Conservation (phyloP, 2,113 vertebrate genomes). For the Collichthys lucidus region DNA sequence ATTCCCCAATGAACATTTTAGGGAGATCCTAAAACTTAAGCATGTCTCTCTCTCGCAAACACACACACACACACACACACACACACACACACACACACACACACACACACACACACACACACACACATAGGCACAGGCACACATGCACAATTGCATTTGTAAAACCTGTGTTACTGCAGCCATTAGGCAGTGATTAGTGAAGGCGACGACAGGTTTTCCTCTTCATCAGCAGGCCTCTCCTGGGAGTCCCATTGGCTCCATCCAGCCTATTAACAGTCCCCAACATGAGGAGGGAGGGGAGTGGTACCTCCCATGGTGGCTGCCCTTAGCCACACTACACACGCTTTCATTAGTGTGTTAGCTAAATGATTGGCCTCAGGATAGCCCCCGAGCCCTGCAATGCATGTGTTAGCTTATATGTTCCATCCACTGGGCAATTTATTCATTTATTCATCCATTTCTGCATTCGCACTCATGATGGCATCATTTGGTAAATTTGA, state of each 20-base stretch:
- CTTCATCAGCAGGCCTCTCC: constrained; percentile 80
- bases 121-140: neutral
- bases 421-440: constrained; percentile 76
- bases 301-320: constrained; percentile 79
- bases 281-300: constrained; percentile 77
- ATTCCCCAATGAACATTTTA: constrained; percentile 15
- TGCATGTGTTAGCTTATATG: constrained; percentile 78
- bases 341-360: constrained; percentile 84
- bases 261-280: constrained; percentile 82
- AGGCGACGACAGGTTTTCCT: constrained; percentile 80
- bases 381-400: constrained; percentile 81
- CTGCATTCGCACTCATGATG: constrained; percentile 59
- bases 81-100: neutral
- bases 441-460: constrained; percentile 80
- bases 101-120: neutral
- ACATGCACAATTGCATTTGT: constrained; percentile 60
- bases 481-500: constrained; percentile 67
- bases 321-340: constrained; percentile 81
- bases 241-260: constrained; percentile 78
- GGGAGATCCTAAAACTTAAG: neutral
- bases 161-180: constrained; percentile 75
- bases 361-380: constrained; percentile 86
- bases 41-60: neutral
- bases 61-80: neutral
- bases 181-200: constrained; percentile 82